Percentiles rank a stretch among this genome's conserved stretches.
Evolutionary conservation across 2,797 vertebrate genomes (phyloP).

Genomic region (Mormyrus proboscirostris): DNA sequence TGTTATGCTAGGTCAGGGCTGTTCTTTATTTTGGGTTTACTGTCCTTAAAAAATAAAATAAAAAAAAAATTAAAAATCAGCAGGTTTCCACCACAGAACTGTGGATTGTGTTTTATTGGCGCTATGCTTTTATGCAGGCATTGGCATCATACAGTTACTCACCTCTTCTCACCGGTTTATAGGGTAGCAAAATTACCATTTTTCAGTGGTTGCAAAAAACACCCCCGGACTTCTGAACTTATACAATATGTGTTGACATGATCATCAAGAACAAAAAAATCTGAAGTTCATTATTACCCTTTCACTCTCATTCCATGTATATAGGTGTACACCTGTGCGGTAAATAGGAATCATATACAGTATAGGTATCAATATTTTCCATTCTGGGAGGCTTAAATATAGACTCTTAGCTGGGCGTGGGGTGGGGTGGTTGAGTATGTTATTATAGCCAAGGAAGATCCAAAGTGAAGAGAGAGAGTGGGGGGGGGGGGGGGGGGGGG

Average conservation of each 20-base stretch:
- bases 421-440: constrained; percentile 46
- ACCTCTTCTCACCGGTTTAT: not conserved
- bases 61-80: constrained; percentile 9
- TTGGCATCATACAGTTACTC: constrained; percentile 24
- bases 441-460: constrained; percentile 7
- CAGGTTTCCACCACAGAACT: constrained; percentile 37
- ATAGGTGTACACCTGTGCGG: constrained; percentile 63
- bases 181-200: not conserved
- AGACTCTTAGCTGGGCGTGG: constrained; percentile 40
- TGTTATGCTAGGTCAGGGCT: constrained; percentile 64
- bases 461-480: constrained; percentile 27
- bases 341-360: constrained; percentile 63
- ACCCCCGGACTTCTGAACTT: not conserved
- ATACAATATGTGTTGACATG: not conserved
- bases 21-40: constrained; percentile 37
- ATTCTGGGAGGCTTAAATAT: not conserved
- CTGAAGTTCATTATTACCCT: not conserved
- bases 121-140: constrained; percentile 50
- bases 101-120: constrained; percentile 51
- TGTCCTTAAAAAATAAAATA: constrained; percentile 50
- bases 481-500: too few relatives aligned
- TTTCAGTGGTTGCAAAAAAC: constrained; percentile 49
- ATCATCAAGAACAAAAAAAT: not conserved
- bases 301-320: not conserved
- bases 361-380: constrained; percentile 50